Evolutionary conservation across 2,113 vertebrate species (phyloP), one percentile per base, ranked within the genome.

Genomic region (Solea senegalensis): DNA sequence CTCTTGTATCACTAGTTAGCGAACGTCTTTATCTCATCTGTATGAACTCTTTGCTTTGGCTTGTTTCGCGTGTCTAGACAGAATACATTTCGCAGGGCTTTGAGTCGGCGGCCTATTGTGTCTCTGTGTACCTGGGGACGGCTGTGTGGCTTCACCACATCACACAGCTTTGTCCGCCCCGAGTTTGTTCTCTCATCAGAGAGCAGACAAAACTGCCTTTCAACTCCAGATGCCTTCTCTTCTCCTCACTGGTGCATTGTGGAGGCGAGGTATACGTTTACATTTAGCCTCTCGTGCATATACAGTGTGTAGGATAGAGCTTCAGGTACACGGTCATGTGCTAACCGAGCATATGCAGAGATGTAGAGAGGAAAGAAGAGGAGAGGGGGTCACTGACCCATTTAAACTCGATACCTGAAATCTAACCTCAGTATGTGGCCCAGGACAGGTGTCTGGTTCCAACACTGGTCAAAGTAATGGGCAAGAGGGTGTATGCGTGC

Each of bases 351-450:
- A 8, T 63, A 77, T 63, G 68, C 65, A 76, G 58, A 73, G 63
- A 40, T 44, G 58, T 78, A 28, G 45, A 68, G 39, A 65, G 52
- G 61, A 46, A 40, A n/a, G 21, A 40, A 9, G 40, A 59, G 41
- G 40, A 44, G 52, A 46, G 49, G 48, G 72, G 39, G 44, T 45
- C 56, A 67, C 28, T 82, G 81, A 71, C 52, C 71, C 83, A 74
- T 60, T 76, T 83, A 49, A 88, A 92, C 78, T 57, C 7, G 84
- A 92, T 83, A 90, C 84, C 81, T 83, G 90, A 84, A 89, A 90
- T 82, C 40, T 65, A 83, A 80, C 63, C 89, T 77, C 40, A 50
- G 74, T 16, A 54, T 68, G 50, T 48, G 70, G 80, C 84, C 82
- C 83, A 81, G 58, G 63, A 58, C 65, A 76, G 79, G 86, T 88